Evolutionary conservation across 2,797 vertebrate genomes (phyloP), one percentile per base, ranked within the genome.

Genomic region (Anolis apletophallus): DNA sequence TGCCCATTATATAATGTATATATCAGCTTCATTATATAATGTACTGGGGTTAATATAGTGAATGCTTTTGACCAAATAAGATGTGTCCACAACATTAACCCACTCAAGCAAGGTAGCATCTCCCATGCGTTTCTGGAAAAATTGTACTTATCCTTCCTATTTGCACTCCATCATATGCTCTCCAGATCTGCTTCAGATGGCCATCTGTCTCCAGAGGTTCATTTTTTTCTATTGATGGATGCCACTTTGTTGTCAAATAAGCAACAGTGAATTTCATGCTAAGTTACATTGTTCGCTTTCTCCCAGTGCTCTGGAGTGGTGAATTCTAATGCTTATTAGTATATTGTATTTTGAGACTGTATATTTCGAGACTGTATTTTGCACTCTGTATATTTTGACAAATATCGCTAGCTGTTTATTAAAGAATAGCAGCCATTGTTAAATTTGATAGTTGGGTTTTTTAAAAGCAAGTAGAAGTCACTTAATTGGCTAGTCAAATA

Each of bases 341-440:
- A 21, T 40, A 23, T 68, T 26, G 26, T 72, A 5, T 46, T 78
- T 85, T 32, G 34, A 69, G 79, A n/a, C 23, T 77, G 46, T 32
- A n/a, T 72, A 5, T 46, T 78, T 85, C 23, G 34, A 69, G 79
- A n/a, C 23, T 77, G 46, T 32, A n/a, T n/a, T n/a, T n/a, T 85
- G 52, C 34, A 19, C 12, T 46, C 50, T 79, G 10, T 55, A 9
- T 79, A 57, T 2, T 10, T 46, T 72, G 34, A 71, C 7, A 12
- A 32, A 75, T 76, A 52, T 64, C 12, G 10, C 21, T 67, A 76
- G 21, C 29, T 64, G 36, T 75, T 75, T 64, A n/a, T 19, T 29
- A 9, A 36, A 36, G 21, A 72, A 36, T 29, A 7, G 6, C 50
- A 7, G 1, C 36, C 59, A 36, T 54, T 77, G 21, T 81, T 78